These are phyloP conservation scores for Eurytemora carolleeae DNA, from an alignment of 1,140 invertebrate genomes.

Conservation along the genomic window DNA sequence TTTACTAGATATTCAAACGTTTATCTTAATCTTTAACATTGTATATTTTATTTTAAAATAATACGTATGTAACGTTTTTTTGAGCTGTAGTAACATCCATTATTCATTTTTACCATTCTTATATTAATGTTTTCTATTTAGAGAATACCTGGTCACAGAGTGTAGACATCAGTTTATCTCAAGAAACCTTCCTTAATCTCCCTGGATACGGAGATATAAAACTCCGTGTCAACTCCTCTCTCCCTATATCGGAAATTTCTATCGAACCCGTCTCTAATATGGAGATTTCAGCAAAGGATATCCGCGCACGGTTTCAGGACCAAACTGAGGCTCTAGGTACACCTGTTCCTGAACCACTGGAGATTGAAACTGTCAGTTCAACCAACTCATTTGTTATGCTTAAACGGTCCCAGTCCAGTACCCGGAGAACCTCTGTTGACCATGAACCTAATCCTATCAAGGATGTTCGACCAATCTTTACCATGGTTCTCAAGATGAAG, in stretches of 20 bases:
- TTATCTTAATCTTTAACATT: no score
- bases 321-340: no score
- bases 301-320: conserved; percentile 34
- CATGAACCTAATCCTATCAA: no score
- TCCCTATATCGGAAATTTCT: conserved; percentile 34
- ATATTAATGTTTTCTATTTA: conserved; percentile 1
- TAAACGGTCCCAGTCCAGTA: no score
- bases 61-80: no score
- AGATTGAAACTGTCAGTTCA: no score
- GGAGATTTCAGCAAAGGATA: conserved; percentile 47
- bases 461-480: neutral
- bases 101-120: conserved; percentile 16
- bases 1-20: no score
- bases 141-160: conserved; percentile 26
- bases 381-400: no score
- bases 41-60: no score
- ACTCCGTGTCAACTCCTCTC: conserved; percentile 35
- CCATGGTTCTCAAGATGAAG: neutral
- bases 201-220: conserved; percentile 46
- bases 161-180: conserved; percentile 24
- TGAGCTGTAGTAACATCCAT: no score
- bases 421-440: no score
- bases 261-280: conserved; percentile 41
- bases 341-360: no score
- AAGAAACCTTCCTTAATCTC: conserved; percentile 43